Conservation (phyloP, 2,113 vertebrate species). For the Carettochelys insculpta region DNA sequence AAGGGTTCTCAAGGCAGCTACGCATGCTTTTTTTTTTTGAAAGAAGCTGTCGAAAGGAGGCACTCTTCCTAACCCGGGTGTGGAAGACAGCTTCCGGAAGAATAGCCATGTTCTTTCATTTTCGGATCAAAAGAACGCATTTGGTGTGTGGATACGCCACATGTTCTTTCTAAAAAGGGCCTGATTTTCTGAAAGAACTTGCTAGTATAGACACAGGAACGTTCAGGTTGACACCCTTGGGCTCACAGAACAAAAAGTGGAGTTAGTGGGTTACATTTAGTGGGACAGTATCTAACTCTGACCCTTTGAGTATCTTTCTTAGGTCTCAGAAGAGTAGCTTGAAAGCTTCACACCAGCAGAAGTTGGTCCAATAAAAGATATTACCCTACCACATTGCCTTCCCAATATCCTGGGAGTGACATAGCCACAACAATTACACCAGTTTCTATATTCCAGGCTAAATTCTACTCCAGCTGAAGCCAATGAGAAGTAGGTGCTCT, state of each 20-base stretch:
- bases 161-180: too few species aligned
- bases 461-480: not conserved
- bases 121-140: too few species aligned
- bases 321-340: not conserved
- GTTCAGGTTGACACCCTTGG: not conserved
- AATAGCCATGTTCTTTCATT: too few species aligned
- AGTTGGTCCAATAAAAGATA: not conserved
- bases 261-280: not conserved
- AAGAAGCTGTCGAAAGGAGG: too few species aligned
- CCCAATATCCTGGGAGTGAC: not conserved
- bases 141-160: too few species aligned
- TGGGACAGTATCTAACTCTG: not conserved
- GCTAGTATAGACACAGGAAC: too few species aligned
- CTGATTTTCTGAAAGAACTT: too few species aligned
- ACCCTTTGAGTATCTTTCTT: not conserved
- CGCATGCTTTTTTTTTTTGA: too few species aligned
- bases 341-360: not conserved
- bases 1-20: too few species aligned
- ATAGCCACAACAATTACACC: not conserved
- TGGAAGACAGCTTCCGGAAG: too few species aligned
- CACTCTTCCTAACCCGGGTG: too few species aligned
- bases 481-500: not conserved
- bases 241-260: not conserved
- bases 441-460: not conserved
- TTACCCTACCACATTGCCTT: not conserved